Conservation (phyloP, 2,797 vertebrate genomes). For the Tokudaia tokunoshimensis region DNA sequence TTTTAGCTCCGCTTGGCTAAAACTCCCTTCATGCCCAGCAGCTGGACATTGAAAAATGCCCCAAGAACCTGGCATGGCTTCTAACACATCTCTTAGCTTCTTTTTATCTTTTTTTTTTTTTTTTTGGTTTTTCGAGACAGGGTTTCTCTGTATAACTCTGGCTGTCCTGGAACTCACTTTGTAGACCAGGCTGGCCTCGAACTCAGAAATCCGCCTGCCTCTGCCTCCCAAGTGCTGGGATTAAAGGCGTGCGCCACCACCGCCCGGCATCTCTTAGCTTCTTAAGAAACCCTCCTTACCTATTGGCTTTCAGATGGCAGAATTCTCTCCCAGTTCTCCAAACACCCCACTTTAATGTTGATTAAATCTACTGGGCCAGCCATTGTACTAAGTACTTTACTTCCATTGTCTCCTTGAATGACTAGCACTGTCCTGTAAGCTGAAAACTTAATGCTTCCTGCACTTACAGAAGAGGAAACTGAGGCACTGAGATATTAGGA, state of each 20-base stretch:
- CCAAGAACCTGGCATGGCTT: not conserved
- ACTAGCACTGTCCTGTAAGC: not conserved
- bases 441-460: not conserved
- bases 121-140: no score
- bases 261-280: not conserved
- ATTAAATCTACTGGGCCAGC: not conserved
- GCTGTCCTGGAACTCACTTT: no score
- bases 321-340: constrained; percentile 8
- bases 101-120: no score
- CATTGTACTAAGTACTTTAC: not conserved
- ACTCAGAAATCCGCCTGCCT: no score
- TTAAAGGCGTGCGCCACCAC: no score
- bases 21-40: not conserved
- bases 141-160: no score
- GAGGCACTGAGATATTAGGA: not conserved
- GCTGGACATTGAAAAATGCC: not conserved
- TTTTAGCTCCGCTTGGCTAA: not conserved
- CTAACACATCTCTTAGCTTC: not conserved
- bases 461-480: not conserved
- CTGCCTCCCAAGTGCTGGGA: no score
- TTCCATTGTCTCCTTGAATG: not conserved
- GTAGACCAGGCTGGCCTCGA: no score
- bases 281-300: not conserved
- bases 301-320: not conserved
- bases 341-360: not conserved